A percentile compares a stretch with the other conserved stretches of the same genome.
Evolutionary conservation across 2,888 invertebrate genomes (phyloP).

Genomic region (Cephus pygmeus): DNA sequence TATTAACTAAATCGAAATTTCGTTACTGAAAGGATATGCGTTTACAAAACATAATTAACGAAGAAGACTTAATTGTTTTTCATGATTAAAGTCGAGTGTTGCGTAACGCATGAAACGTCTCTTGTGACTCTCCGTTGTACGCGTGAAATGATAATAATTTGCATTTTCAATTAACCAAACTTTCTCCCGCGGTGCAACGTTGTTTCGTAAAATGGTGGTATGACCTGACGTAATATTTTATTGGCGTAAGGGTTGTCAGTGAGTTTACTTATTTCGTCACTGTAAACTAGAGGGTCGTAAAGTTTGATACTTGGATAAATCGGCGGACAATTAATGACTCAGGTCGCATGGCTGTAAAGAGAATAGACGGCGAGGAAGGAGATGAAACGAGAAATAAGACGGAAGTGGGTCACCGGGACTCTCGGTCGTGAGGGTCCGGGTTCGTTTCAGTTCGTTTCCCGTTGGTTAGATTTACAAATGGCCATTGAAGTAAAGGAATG

Average conservation of each 20-base stretch:
- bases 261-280: not conserved
- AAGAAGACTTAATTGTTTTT: not conserved
- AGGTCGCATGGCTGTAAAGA: conserved; percentile 26
- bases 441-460: conserved; percentile 33
- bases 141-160: not conserved
- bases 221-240: not conserved
- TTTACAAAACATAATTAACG: too few species aligned
- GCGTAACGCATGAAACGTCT: not conserved
- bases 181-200: not conserved
- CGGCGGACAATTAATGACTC: not conserved
- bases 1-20: not conserved
- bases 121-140: not conserved
- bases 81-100: not conserved
- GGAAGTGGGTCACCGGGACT: conserved; percentile 54
- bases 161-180: not conserved
- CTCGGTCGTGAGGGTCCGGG: conserved; percentile 53
- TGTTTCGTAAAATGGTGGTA: not conserved
- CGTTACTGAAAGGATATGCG: too few species aligned
- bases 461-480: not conserved
- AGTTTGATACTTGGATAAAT: not conserved
- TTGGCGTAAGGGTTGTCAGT: not conserved
- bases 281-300: not conserved
- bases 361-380: conserved; percentile 40
- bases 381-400: conserved; percentile 37
- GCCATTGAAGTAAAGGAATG: not conserved